A percentile compares a stretch with the other conserved stretches of the same genome.
These are phyloP conservation scores for Timema cristinae DNA, from an alignment of 2,888 invertebrate species.

Conservation along the genomic window DNA sequence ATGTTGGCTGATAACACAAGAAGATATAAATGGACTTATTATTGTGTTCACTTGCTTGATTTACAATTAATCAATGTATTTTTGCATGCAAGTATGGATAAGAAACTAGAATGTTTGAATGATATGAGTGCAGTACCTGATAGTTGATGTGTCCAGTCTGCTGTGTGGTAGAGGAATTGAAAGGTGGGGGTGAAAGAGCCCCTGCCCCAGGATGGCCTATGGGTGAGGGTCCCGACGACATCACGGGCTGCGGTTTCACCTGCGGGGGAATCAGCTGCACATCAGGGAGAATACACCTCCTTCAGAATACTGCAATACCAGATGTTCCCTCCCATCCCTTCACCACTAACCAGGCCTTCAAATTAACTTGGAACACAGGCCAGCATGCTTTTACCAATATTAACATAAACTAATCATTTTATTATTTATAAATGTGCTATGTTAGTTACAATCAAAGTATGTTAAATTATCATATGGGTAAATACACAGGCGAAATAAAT, in stretches of 20 bases:
- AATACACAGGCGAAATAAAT: too few species aligned
- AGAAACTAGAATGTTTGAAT: too few species aligned
- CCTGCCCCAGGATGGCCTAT: conserved; percentile 44
- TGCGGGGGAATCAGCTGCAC: conserved; percentile 45
- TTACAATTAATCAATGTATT: too few species aligned
- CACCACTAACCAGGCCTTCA: conserved; percentile 5
- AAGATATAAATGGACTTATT: conserved; percentile 19
- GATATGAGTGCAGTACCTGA: conserved; percentile 40
- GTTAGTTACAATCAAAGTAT: too few species aligned
- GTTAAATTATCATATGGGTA: too few species aligned
- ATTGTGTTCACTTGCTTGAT: too few species aligned
- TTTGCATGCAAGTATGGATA: too few species aligned
- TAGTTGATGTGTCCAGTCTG: conserved; percentile 40
- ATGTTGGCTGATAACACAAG: conserved; percentile 42
- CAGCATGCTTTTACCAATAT: too few species aligned
- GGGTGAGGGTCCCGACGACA: conserved; percentile 35
- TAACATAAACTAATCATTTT: too few species aligned
- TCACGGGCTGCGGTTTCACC: conserved; percentile 73
- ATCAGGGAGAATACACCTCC: conserved; percentile 43
- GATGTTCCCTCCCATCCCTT: conserved; percentile 1
- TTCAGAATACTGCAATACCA: not conserved
- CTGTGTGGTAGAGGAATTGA: conserved; percentile 41
- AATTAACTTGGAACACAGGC: too few species aligned
- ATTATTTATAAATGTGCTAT: too few species aligned
- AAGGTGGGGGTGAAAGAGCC: conserved; percentile 44